These are phyloP conservation scores for Pachyrhynchus sulphureomaculatus DNA, from an alignment of 1,140 invertebrate genomes.

Conservation along the genomic window DNA sequence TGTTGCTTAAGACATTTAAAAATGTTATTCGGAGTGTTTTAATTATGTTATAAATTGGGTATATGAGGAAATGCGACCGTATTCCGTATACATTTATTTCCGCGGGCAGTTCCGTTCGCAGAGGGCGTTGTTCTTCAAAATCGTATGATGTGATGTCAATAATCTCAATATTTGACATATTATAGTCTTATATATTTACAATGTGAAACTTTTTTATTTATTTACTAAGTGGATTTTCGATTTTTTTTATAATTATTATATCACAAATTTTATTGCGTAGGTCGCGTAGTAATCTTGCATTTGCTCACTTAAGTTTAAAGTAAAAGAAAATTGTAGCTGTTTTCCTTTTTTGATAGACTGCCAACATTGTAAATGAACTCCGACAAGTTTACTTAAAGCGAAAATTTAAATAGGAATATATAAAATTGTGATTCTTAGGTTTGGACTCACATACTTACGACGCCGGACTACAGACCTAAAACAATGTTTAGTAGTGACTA, in stretches of 20 bases:
- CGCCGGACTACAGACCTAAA: no score
- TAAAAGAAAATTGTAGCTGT: not conserved
- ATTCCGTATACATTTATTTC: not conserved
- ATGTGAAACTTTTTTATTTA: constrained; percentile 35
- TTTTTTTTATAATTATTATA: constrained; percentile 34
- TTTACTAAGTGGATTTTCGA: constrained; percentile 44
- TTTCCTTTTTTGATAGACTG: not conserved
- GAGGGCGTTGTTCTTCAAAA: constrained; percentile 47
- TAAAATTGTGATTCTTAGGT: no score
- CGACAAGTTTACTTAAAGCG: not conserved
- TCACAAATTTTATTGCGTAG: constrained; percentile 38
- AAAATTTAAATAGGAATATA: no score
- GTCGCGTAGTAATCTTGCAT: constrained; percentile 38
- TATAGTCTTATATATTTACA: constrained; percentile 40
- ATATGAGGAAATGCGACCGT: not conserved
- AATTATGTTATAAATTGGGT: constrained; percentile 4
- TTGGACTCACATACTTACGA: no score
- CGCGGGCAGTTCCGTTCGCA: constrained; percentile 29
- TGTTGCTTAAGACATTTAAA: constrained; percentile 5
- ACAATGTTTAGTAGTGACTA: no score
- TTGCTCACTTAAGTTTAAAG: constrained; percentile 44
- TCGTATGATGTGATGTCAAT: constrained; percentile 51
- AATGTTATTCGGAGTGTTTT: constrained; percentile 4
- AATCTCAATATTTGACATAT: constrained; percentile 48
- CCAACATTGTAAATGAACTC: not conserved